These are phyloP conservation scores for Phymorhynchus buccinoides DNA, from an alignment of 1,140 invertebrate species.

Conservation along the genomic window DNA sequence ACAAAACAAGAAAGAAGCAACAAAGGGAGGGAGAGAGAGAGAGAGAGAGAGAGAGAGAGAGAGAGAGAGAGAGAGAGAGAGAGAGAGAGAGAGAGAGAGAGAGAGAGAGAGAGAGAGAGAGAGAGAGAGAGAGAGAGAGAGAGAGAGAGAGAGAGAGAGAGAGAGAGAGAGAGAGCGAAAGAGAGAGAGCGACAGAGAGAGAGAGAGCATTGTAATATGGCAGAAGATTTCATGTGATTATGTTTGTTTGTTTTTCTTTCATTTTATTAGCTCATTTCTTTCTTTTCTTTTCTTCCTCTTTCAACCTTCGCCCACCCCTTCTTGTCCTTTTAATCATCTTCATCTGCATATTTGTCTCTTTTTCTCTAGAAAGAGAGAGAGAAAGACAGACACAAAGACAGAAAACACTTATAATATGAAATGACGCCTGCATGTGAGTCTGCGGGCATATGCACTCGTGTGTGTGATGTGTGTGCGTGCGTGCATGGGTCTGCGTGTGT, in stretches of 20 bases:
- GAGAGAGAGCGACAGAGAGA: neutral
- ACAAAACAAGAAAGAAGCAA: neutral
- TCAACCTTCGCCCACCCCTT: no score
- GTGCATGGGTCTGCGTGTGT: no score
- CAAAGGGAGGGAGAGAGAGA: neutral
- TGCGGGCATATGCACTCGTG: no score
- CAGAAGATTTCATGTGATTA: neutral
- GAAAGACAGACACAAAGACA: no score
- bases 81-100: constrained; percentile 14
- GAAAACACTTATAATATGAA: no score
- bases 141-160: constrained; percentile 24
- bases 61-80: constrained; percentile 18
- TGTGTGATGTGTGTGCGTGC: no score
- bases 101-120: neutral
- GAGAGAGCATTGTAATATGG: neutral
- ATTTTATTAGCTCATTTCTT: no score
- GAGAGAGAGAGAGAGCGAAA: neutral
- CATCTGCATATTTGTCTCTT: neutral
- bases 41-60: neutral
- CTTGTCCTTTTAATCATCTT: neutral
- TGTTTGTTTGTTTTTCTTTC: neutral
- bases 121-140: no score
- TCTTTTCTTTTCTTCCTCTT: no score
- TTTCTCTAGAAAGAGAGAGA: no score
- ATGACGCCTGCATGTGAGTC: no score